Conservation (phyloP, 2,797 vertebrate species). For the Orientallactaga sibirica region DNA sequence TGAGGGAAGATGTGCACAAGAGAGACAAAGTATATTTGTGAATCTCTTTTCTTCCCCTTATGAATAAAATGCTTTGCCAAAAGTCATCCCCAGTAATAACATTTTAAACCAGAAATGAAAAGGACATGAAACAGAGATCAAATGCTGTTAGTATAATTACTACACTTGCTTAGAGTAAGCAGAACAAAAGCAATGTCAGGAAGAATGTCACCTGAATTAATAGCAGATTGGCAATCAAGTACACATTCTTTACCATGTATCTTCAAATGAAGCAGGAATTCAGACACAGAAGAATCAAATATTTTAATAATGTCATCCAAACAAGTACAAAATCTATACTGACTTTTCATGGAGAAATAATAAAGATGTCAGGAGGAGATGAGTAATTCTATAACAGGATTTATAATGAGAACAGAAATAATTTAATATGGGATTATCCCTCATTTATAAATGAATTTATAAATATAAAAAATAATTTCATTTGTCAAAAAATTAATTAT, state of each 20-base stretch:
- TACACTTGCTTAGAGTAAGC: neutral
- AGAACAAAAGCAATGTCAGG: neutral
- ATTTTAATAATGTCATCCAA: slow-evolving; percentile 3
- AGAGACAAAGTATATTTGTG: too few relatives aligned
- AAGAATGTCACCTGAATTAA: neutral
- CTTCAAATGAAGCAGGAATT: neutral
- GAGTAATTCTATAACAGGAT: neutral
- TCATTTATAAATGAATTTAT: neutral
- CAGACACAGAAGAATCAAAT: neutral
- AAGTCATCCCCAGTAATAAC: neutral
- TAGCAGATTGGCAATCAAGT: neutral
- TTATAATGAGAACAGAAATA: neutral
- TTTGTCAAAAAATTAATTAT: neutral
- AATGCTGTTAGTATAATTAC: neutral
- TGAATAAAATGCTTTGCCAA: neutral
- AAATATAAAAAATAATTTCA: neutral
- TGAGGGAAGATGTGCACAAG: neutral
- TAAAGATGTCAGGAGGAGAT: neutral
- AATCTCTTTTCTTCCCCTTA: neutral
- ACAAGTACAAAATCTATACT: neutral
- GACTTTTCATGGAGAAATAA: neutral
- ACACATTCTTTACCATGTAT: neutral
- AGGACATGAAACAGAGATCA: neutral
- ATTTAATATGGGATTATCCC: neutral
- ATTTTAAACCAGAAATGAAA: neutral